These are phyloP conservation scores for Microtus montanus DNA, from an alignment of 2,113 vertebrate genomes.

Conservation along the genomic window DNA sequence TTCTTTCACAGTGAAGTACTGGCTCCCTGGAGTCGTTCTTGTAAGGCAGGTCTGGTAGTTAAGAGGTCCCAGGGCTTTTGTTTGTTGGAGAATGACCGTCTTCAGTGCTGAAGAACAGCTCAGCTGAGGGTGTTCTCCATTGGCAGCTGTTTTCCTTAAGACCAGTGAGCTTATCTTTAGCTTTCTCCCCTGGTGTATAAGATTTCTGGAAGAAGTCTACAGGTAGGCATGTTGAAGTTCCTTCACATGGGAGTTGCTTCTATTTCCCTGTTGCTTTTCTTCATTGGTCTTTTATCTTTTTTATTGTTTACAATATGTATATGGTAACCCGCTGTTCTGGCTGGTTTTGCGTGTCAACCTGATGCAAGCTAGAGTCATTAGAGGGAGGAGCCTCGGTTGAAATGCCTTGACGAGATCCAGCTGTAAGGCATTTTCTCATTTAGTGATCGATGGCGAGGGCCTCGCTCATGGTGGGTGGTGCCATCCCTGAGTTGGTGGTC, in stretches of 20 bases:
- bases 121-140: not conserved
- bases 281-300: not conserved
- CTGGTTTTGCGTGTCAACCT: not conserved
- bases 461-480: not conserved
- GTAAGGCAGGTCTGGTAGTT: not conserved
- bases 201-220: not conserved
- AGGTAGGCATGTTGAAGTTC: not conserved
- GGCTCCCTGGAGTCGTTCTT: not conserved
- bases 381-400: not conserved
- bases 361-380: not conserved
- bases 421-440: not conserved
- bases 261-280: not conserved
- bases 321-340: not conserved
- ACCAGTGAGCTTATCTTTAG: not conserved
- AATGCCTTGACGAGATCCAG: not conserved
- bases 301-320: not conserved
- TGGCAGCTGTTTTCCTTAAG: not conserved
- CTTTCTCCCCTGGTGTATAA: not conserved
- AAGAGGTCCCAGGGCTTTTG: not conserved
- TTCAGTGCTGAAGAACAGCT: not conserved
- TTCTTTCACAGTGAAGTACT: not conserved
- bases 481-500: not conserved
- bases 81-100: not conserved
- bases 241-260: not conserved
- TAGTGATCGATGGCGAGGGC: not conserved